Evolutionary conservation across 2,888 invertebrate species (phyloP).

Genomic region (Digitonthophagus gazella): DNA sequence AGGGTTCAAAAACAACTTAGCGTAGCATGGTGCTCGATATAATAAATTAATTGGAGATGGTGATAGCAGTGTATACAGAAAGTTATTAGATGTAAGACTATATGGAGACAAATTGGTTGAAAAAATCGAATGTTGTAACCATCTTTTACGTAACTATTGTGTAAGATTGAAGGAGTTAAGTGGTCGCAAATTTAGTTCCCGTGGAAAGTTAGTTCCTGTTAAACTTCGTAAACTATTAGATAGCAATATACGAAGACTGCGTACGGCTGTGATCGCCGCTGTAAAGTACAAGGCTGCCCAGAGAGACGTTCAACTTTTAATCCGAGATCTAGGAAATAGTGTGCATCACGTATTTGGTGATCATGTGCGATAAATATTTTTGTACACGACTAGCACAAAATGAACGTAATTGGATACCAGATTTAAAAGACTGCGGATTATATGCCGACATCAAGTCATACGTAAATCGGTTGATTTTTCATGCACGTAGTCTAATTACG

Average conservation of each 20-base stretch:
- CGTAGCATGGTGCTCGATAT: constrained; percentile 28
- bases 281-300: not conserved
- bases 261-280: not conserved
- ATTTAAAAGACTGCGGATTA: constrained; percentile 23
- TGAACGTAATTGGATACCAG: constrained; percentile 14
- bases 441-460: constrained; percentile 19
- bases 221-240: not conserved
- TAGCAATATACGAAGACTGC: not conserved
- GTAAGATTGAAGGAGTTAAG: not conserved
- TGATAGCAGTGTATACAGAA: constrained; percentile 26
- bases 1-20: constrained; percentile 28
- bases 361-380: not conserved
- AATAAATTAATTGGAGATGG: constrained; percentile 17
- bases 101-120: constrained; percentile 20
- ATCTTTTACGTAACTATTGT: constrained; percentile 16
- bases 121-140: constrained; percentile 31
- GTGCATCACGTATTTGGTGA: not conserved
- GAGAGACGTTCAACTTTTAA: not conserved
- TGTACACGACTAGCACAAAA: not conserved
- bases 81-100: constrained; percentile 20
- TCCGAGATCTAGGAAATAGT: not conserved
- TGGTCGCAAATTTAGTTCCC: not conserved
- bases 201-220: not conserved
- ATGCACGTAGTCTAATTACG: constrained; percentile 22
- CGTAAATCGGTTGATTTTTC: constrained; percentile 17